Evolutionary conservation across 92 coral and sea anemone species (phyloP), one percentile per base, ranked within the genome.

Genomic region (Palythoa heliodiscus): DNA sequence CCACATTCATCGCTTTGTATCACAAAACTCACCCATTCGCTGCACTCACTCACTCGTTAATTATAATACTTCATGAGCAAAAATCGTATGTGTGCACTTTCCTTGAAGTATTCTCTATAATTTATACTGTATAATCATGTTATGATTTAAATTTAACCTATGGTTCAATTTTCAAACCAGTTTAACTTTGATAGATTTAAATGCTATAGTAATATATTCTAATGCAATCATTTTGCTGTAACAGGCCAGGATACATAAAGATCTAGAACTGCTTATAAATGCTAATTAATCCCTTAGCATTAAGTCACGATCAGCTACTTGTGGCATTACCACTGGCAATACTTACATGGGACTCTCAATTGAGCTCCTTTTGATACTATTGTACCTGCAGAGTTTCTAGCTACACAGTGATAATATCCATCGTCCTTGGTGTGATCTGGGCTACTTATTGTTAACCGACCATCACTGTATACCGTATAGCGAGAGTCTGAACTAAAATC

Each of bases 261-360:
- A 43, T 29, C 35, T 29, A 29, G 35, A 43, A 43, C 4, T 1
- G 50, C 7, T 43, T 43, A 43, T 43, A 1, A 4, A 13, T 55
- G 15, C 4, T 7, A 12, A 13, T 14, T 3, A 15, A 15, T 58
- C 16, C 17, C 15, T 1, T 15, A 58, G 20, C 7, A 63, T 19
- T 23, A 63, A 19, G 25, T 63, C 0, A 63, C 10, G 1, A 63
- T 22, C 69, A 63, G 22, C 12, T 4, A 23, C 69, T 19, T 19
- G 69, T 63, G 7, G 10, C 69, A 63, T n/a, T 63, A 63, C 29
- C 5, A 43, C 50, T 43, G 9, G 11, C 61, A 37, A 37, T 77
- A 94, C 99, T 96, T 87, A 96, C 99, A 93, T 82, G 98, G 93
- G 13, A 96, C 87, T 48, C 87, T 90, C 67, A 96, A 78, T 64